These are phyloP conservation scores for Atherinomorus stipes DNA, from an alignment of 2,113 vertebrate genomes.

Conservation along the genomic window DNA sequence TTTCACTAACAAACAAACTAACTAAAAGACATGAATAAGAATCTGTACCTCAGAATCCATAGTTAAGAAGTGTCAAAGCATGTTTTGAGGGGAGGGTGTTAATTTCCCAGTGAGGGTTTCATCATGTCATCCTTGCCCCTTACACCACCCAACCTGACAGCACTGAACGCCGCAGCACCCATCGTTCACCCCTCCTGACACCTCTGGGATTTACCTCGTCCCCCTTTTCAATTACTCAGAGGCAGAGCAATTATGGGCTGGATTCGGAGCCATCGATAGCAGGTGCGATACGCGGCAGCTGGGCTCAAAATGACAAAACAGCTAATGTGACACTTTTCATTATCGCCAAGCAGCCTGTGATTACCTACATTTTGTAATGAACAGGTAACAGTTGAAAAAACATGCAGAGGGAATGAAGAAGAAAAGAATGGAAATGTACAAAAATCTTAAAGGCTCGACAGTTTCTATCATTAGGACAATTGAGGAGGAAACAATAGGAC, in stretches of 20 bases:
- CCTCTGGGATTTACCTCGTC: conserved; percentile 57
- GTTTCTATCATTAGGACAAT: neutral
- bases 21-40: conserved; percentile 7
- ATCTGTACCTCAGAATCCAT: too few species aligned
- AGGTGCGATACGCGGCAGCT: conserved; percentile 53
- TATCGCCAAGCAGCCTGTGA: conserved; percentile 48
- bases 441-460: conserved; percentile 6
- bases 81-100: neutral
- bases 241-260: conserved; percentile 65
- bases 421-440: neutral
- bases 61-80: conserved; percentile 14
- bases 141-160: conserved; percentile 49
- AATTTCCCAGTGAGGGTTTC: conserved; percentile 36
- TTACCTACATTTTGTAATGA: conserved; percentile 29
- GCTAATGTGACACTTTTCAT: conserved; percentile 57
- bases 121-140: conserved; percentile 42
- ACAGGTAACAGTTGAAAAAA: conserved; percentile 35
- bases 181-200: conserved; percentile 58
- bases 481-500: neutral
- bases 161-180: conserved; percentile 37
- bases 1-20: neutral
- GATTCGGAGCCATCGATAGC: conserved; percentile 47
- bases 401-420: neutral
- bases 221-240: conserved; percentile 72
- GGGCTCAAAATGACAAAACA: conserved; percentile 45